Evolutionary conservation across 2,113 vertebrate genomes (phyloP), one percentile per base, ranked within the genome.

Genomic region (Phrynosoma blainvillii): DNA sequence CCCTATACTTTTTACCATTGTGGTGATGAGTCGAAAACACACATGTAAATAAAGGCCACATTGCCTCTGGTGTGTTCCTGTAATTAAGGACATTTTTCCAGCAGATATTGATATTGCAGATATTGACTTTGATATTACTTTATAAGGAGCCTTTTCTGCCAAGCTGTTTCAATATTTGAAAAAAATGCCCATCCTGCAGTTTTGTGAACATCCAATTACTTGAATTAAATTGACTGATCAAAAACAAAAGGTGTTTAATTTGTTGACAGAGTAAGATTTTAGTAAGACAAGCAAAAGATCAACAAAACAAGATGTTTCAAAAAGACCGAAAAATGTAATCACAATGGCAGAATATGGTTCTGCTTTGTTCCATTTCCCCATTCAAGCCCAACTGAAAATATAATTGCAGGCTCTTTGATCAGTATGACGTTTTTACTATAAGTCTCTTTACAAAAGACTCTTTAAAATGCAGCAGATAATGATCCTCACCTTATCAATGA

Each of bases 401-500:
- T 32, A 20, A 30, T 13, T 25, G 21, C 2, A n/a, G 5, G 59
- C 11, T 78, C 4, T 65, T 27, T 66, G 12, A 78, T 40, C 47
- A 79, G 13, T 79, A 11, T 13, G 52, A 47, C 30, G n/a, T 56
- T 30, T 56, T 30, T 56, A 12, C 2, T 25, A 32, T 56, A 36
- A 36, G 47, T 32, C 59, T 16, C 14, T 27, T 75, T 27, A 14
- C 18, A 23, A 9, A 3, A 10, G 75, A 9, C 36, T 68, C 52
- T 21, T 82, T 36, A 36, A 68, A 83, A 40, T 2, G 54, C 1
- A 0, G 40, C 7, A 42, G 23, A 32, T 16, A 12, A 27, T 47
- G 1, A 25, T 18, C 14, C 88, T 85, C 66, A 89, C 88, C 88
- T 89, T 89, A 71, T 89, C 88, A 32, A 89, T 89, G 88, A 89